Conservation (phyloP, 2,113 vertebrate species). For the Mustelus asterias region DNA sequence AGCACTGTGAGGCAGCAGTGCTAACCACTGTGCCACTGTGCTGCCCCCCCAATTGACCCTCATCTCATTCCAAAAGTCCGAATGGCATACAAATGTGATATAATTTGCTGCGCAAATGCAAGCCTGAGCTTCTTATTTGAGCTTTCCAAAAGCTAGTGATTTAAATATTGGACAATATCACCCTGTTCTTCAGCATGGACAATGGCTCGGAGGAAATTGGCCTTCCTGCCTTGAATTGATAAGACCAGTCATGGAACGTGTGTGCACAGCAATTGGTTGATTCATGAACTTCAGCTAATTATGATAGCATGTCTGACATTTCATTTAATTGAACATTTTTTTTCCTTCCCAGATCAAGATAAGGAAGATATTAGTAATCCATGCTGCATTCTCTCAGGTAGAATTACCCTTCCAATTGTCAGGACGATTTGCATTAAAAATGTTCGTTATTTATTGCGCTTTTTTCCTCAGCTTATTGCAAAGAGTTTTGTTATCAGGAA, state of each 20-base stretch:
- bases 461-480: neutral
- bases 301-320: neutral
- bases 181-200: neutral
- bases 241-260: neutral
- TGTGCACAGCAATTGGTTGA: neutral
- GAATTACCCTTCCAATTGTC: neutral
- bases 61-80: neutral
- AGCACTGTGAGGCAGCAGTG: no score
- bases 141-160: neutral
- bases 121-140: neutral
- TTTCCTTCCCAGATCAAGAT: neutral
- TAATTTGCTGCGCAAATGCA: neutral
- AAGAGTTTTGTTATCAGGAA: neutral
- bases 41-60: neutral
- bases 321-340: conserved; percentile 32
- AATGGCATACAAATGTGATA: neutral
- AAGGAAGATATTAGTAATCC: neutral
- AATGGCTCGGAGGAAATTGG: neutral
- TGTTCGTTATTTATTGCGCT: neutral
- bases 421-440: neutral
- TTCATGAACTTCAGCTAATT: neutral
- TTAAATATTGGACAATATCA: neutral
- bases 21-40: no score
- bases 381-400: neutral
- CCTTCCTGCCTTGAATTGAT: neutral